These are phyloP conservation scores for Stichopus chloronotus DNA, from an alignment of 35 echinoderm and acorn worm species.

Conservation along the genomic window DNA sequence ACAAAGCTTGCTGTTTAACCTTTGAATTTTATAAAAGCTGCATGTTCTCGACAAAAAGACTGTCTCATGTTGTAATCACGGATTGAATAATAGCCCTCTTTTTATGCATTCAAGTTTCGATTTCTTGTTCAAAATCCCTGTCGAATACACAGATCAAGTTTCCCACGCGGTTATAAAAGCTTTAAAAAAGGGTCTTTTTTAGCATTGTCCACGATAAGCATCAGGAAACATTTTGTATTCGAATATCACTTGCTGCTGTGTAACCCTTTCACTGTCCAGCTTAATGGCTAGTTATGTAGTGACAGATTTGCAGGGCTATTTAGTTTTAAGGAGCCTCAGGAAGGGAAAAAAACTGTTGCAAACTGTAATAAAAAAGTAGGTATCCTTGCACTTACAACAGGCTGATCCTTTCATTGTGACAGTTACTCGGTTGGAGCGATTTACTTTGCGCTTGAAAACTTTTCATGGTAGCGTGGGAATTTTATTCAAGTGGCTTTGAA, in stretches of 20 bases:
- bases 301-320: background rate
- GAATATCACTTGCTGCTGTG: background rate
- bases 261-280: background rate
- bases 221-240: constrained; percentile 45
- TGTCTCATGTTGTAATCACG: background rate
- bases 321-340: background rate
- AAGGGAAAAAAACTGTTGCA: background rate
- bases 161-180: constrained; percentile 38
- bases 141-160: constrained; percentile 35
- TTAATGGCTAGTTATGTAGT: background rate
- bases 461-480: constrained; percentile 48
- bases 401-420: constrained; percentile 49
- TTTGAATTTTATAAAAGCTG: background rate
- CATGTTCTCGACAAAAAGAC: background rate
- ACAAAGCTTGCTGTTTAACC: constrained; percentile 1
- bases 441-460: constrained; percentile 23
- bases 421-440: constrained; percentile 40
- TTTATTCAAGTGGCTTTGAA: constrained; percentile 36
- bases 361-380: background rate
- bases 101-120: background rate
- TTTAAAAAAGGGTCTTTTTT: background rate
- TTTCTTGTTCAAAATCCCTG: constrained; percentile 8
- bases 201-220: constrained; percentile 21
- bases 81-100: constrained; percentile 16
- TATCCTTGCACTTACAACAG: constrained; percentile 3